Percentiles rank a stretch among this genome's conserved stretches.
phyloP scores from a whole-genome alignment of 2,888 invertebrate genomes.

The Melitaea athalia region DNA sequence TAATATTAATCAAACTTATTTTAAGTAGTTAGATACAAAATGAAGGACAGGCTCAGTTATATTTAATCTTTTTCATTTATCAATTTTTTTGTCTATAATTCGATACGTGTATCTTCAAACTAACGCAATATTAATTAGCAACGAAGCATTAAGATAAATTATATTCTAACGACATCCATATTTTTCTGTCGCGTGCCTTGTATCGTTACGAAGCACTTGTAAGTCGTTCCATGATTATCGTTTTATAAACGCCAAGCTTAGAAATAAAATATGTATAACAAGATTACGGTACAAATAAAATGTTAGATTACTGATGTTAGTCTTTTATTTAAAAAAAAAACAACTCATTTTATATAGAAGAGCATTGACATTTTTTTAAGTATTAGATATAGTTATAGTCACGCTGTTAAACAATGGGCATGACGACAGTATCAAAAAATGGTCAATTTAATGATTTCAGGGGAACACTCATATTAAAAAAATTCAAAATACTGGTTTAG shows the following conservation, averaged over 20 bases:
- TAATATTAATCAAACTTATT: too few species aligned
- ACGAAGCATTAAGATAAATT: conserved; percentile 29
- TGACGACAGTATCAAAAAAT: too few species aligned
- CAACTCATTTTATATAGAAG: too few species aligned
- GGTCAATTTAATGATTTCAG: too few species aligned
- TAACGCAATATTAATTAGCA: conserved; percentile 21
- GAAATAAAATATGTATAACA: conserved; percentile 1
- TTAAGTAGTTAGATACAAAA: too few species aligned
- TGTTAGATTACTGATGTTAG: background rate
- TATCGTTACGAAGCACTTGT: conserved; percentile 37
- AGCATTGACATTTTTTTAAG: too few species aligned
- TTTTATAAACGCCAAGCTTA: background rate
- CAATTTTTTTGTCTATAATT: background rate
- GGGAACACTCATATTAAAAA: too few species aligned
- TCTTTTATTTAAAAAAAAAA: background rate
- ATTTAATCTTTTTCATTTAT: too few species aligned
- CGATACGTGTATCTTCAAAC: background rate
- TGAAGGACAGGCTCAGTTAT: too few species aligned
- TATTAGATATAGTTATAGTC: too few species aligned
- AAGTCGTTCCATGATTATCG: conserved; percentile 21
- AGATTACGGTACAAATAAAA: background rate
- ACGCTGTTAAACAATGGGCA: too few species aligned
- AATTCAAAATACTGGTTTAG: too few species aligned
- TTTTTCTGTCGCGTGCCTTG: conserved; percentile 34
- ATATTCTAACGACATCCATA: conserved; percentile 35